A percentile compares a stretch with the other conserved stretches of the same genome.
These are phyloP conservation scores for Gobiocypris rarus DNA, from an alignment of 2,113 vertebrate species.

Conservation along the genomic window DNA sequence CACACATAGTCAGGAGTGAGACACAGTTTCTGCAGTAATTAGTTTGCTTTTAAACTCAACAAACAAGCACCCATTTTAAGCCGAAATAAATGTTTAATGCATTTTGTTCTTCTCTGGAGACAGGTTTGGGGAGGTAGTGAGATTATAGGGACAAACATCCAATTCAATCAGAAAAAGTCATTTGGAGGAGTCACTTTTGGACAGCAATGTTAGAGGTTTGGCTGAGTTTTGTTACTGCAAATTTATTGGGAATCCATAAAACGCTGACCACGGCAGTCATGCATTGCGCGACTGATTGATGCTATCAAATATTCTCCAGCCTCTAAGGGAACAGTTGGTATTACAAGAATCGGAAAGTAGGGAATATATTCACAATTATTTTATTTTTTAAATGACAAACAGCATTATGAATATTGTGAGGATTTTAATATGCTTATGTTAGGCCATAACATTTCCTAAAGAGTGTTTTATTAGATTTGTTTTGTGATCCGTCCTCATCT, in stretches of 20 bases:
- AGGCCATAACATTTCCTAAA: not conserved
- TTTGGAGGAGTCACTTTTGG: slow-evolving; percentile 25
- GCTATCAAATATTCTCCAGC: slow-evolving; percentile 11
- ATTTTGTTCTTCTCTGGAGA: slow-evolving; percentile 34
- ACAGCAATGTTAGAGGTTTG: not conserved
- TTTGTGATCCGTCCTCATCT: not conserved
- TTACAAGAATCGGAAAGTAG: not conserved
- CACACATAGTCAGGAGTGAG: slow-evolving; percentile 22
- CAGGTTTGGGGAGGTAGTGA: not conserved
- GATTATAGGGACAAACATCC: not conserved
- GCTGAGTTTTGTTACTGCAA: not conserved
- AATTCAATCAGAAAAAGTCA: slow-evolving; percentile 1
- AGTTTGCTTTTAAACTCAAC: slow-evolving; percentile 29
- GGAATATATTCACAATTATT: not conserved
- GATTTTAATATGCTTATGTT: not conserved
- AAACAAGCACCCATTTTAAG: not conserved
- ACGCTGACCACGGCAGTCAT: not conserved
- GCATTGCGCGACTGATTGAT: not conserved
- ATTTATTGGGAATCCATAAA: slow-evolving; percentile 9
- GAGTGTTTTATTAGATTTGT: not conserved
- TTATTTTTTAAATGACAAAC: not conserved
- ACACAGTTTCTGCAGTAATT: slow-evolving; percentile 38
- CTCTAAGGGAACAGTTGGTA: not conserved
- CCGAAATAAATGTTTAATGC: slow-evolving; percentile 35
- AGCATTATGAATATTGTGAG: not conserved